Evolutionary conservation across 2,113 vertebrate genomes (phyloP).

Genomic region (Calyptomena viridis): DNA sequence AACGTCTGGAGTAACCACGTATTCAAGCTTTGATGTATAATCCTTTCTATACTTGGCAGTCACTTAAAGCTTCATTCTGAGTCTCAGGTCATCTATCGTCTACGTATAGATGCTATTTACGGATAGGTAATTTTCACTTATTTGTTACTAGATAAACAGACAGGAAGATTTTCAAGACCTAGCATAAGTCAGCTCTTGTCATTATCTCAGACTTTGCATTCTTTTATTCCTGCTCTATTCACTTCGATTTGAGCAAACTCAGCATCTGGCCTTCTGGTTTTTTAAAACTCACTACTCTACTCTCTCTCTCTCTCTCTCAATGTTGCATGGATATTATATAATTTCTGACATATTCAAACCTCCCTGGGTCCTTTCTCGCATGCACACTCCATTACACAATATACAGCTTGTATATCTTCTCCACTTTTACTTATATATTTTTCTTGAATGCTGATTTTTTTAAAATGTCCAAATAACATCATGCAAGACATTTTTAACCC

Average conservation of each 20-base stretch:
- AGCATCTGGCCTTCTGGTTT: not conserved
- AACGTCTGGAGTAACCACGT: not conserved
- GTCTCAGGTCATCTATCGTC: not conserved
- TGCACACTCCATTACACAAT: not conserved
- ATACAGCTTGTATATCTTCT: not conserved
- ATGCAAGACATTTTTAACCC: not conserved
- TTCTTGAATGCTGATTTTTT: not conserved
- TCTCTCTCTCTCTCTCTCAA: not conserved
- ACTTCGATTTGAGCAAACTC: not conserved
- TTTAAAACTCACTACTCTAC: not conserved
- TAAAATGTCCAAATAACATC: not conserved
- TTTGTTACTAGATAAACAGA: not conserved
- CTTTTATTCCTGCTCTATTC: not conserved
- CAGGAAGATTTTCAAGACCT: not conserved
- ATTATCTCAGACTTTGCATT: not conserved
- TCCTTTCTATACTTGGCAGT: constrained; percentile 30
- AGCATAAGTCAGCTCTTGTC: not conserved
- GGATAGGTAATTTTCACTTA: not conserved
- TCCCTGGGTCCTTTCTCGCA: not conserved
- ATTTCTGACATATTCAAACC: not conserved
- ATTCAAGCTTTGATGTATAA: constrained; percentile 29
- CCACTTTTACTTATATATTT: not conserved
- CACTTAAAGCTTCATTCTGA: constrained; percentile 14
- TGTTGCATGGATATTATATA: not conserved
- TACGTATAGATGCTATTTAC: not conserved